Base-by-base conservation (phyloP, 2,113 vertebrate genomes). In the Callipepla californica region DNA sequence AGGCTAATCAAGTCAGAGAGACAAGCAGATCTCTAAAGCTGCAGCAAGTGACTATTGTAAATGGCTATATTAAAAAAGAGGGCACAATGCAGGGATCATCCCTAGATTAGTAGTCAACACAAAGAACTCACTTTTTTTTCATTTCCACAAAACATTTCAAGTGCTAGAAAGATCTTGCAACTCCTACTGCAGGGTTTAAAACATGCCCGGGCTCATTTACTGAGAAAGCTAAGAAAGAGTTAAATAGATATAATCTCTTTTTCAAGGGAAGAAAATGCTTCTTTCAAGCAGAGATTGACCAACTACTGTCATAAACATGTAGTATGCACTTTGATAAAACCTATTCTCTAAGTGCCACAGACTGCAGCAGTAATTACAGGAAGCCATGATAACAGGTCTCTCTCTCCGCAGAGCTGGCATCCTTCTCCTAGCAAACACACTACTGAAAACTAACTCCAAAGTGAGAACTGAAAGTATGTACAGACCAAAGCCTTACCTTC, bases 351-450 rank as follows among this genome's bases (percentile, higher is more conserved):
- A 95, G 96, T 85, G 96, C 96, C 23, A 22, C 95, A 96, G 96
- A 95, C 97, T 97, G 94, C 97, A 95, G 97, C 94, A 90, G 96
- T 97, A 95, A 97, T 97, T 96, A 97, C 94, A 96, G 96, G 97
- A 98, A 97, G 96, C 96, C 91, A 89, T 85, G 95, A 97, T 97
- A 97, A 95, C 93, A 95, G 90, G 80, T 87, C 96, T 94, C 91
- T 80, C 91, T 53, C 95, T 94, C 88, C 94, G 77, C 67, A 61
- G 93, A 93, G 68, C 92, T 96, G 96, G 95, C 94, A 92, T 44
- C 11, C 4, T 80, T 85, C 82, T 73, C 77, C 84, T 85, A 87
- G 81, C 80, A 81, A 96, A 90, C 53, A 80, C 75, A 89, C 95
- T 83, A 89, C 89, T 50, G 20, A 96, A 92, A 86, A 80, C 72